Evolutionary conservation across 2,888 invertebrate genomes (phyloP), one percentile per base, ranked within the genome.

Genomic region (Trisateles emortualis): DNA sequence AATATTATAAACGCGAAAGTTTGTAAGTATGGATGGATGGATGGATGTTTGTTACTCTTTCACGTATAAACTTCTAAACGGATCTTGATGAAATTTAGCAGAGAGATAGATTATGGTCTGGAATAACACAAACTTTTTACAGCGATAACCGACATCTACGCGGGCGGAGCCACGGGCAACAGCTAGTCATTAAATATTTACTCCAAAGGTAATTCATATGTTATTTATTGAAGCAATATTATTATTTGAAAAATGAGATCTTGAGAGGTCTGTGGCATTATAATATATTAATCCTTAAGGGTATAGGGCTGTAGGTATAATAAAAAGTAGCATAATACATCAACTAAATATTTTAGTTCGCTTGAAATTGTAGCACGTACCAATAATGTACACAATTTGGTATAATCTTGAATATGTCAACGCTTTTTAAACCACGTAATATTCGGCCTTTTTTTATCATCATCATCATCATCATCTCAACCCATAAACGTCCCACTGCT

Each of bases 221-320:
- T 53, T 55, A 70, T 67, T 64, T 68, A 70, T 70, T 67, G 61
- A 69, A 53, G 55, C 38, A 44, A 52, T 69, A 59, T 61, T 45
- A 29, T 42, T 40, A 53, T 59, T 48, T 60, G 59, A 63, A 63
- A 68, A 71, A 57, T 51, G 44, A 55, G 53, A 36, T 50, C 52
- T 71, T 57, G 45, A 46, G 59, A 46, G 52, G 45, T 36, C 39
- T 39, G 24, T 68, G 68, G 65, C 65, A 54, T 65, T 63, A 68
- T 70, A 60, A 68, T 71, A 68, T 71, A 71, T 70, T 63, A 39
- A 65, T 44, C 10, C 22, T 16, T 51, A 57, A n/a, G 63, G 70
- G 56, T 61, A 54, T 58, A 53, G 46, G 51, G 17, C 9, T 39
- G 50, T n/a, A n/a, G n/a, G n/a, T n/a, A n/a, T n/a, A n/a, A 50